phyloP scores from a whole-genome alignment of 2,888 invertebrate genomes.

The Barypeithes pellucidus region DNA sequence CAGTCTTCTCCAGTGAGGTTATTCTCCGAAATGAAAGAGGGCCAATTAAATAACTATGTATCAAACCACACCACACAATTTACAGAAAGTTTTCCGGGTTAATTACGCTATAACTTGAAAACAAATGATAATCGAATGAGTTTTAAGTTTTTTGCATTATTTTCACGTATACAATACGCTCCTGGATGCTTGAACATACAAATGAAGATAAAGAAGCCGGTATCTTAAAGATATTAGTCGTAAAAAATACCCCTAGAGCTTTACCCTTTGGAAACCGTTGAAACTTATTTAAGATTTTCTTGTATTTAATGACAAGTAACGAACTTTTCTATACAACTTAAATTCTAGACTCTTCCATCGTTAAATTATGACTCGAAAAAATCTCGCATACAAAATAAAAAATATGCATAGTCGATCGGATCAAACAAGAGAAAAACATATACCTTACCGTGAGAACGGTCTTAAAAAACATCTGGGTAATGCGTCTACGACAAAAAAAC shows the following conservation, averaged over 20 bases:
- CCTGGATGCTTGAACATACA: no score
- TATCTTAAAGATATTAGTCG: background rate
- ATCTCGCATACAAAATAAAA: constrained; percentile 37
- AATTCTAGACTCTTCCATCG: constrained; percentile 9
- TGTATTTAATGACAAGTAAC: constrained; percentile 44
- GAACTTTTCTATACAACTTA: constrained; percentile 30
- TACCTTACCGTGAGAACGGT: constrained; percentile 53
- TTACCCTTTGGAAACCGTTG: background rate
- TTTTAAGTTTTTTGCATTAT: no score
- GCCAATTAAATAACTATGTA: no score
- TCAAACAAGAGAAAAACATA: constrained; percentile 54
- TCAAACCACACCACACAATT: no score
- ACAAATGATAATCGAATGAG: no score
- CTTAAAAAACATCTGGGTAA: constrained; percentile 43
- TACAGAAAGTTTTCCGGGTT: no score
- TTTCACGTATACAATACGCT: no score
- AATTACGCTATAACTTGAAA: no score
- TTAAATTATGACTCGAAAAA: background rate
- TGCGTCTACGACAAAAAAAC: constrained; percentile 30
- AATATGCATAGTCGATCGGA: constrained; percentile 44
- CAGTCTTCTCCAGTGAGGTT: no score
- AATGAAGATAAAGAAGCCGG: background rate
- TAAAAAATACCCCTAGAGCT: background rate
- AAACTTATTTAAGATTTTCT: constrained; percentile 10
- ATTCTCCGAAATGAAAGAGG: no score